phyloP scores from a whole-genome alignment of 1,140 invertebrate species.

The Eueides isabella region DNA sequence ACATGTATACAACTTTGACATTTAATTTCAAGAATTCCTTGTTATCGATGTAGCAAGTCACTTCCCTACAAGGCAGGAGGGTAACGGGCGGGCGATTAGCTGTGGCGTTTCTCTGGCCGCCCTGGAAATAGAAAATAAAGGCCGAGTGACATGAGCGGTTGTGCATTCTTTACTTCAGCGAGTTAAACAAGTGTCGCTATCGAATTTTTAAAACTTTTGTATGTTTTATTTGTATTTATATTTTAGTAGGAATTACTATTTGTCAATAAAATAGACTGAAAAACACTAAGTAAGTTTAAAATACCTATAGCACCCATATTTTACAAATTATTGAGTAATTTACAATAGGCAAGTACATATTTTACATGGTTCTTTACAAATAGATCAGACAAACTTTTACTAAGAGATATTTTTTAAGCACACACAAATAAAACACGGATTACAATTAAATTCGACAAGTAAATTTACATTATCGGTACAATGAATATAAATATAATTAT shows the following conservation, averaged over 20 bases:
- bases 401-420: background rate
- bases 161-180: slow-evolving; percentile 35
- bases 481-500: slow-evolving; percentile 28
- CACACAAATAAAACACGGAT: background rate
- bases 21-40: slow-evolving; percentile 2
- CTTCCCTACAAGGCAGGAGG: slow-evolving; percentile 57
- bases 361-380: too few species aligned
- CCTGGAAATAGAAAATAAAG: slow-evolving; percentile 76
- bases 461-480: background rate
- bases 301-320: too few species aligned
- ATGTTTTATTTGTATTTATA: background rate
- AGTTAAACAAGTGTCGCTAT: slow-evolving; percentile 39
- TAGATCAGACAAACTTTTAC: too few species aligned
- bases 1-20: background rate
- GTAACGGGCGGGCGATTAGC: slow-evolving; percentile 71
- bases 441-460: background rate
- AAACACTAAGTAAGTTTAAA: too few species aligned
- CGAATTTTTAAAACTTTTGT: background rate
- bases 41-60: slow-evolving; percentile 26
- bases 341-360: too few species aligned
- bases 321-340: too few species aligned
- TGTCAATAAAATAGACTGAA: too few species aligned
- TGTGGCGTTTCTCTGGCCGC: slow-evolving; percentile 63
- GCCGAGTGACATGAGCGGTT: slow-evolving; percentile 54
- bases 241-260: too few species aligned